Base-by-base conservation (phyloP, 2,888 invertebrate genomes). In the Leptarthrus brevirostris region DNA sequence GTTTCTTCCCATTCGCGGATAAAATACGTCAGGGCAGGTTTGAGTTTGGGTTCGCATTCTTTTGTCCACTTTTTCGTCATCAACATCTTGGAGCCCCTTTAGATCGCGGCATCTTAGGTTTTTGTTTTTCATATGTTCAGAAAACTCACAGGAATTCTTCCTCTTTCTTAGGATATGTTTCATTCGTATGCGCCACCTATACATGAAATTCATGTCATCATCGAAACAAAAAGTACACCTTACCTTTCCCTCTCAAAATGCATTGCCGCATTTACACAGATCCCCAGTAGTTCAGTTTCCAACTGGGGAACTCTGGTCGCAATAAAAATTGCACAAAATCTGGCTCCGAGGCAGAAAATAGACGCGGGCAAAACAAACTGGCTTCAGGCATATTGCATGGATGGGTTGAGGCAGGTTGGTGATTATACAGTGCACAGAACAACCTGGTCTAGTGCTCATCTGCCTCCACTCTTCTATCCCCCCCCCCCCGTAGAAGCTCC, bases 271-370 rank as follows among this genome's bases (percentile, higher is more conserved):
- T 69, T 69, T 69, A 69, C 69, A 69, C 69, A 69, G 69, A 69
- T 49, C 69, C 69, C 69, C 69, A 69, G 69, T 69, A 69, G 69
- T 69, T 69, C 69, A 69, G 69, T 69, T 69, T 69, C 34, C 52
- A 52, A 18, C 69, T 49, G 69, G 52, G 69, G 34, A 49, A 69
- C 52, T 52, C 69, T 8, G 34, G 30, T 26, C 36, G 69, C 20
- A 52, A 52, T 69, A 34, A 52, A 66, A 69, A 30, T 26, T 49
- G 24, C 52, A 69, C 52, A 69, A 52, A 44, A 69, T 52, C 20
- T 30, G 69, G 52, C 52, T 52, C 12, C 18, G 14, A 52, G 52
- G 69, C 52, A 52, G 36, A 69, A 52, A 69, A 69, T 69, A 69
- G 69, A 69, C 20, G 52, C 69, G 8, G 30, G 30, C 49, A 52